A percentile compares a stretch with the other conserved stretches of the same genome.
Evolutionary conservation across 2,797 vertebrate genomes (phyloP).

Genomic region (Tapirus indicus): DNA sequence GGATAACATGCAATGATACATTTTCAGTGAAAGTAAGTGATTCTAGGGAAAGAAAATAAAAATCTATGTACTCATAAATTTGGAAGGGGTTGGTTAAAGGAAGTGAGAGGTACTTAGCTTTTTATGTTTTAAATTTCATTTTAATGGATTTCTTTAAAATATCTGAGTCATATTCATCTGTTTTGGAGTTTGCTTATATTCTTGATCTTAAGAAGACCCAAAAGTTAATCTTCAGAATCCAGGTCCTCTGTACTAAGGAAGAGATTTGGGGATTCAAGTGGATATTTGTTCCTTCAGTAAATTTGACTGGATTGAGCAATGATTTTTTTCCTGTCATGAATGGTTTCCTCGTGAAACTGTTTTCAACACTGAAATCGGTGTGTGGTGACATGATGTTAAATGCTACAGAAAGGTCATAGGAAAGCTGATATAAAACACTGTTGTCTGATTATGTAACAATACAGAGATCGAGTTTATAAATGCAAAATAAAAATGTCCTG

Average conservation of each 20-base stretch:
- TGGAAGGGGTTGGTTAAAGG: neutral
- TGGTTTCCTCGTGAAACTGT: neutral
- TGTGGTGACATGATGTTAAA: neutral
- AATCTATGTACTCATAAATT: neutral
- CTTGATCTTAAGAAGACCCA: neutral
- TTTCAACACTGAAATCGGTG: neutral
- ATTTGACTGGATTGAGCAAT: neutral
- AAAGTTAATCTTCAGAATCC: constrained; percentile 24
- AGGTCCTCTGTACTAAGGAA: neutral
- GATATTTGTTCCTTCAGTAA: neutral
- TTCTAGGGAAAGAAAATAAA: constrained; percentile 18
- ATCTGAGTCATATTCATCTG: neutral
- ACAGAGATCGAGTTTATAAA: neutral
- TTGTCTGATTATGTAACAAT: constrained; percentile 7
- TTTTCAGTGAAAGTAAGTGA: constrained; percentile 16
- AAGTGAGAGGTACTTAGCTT: neutral
- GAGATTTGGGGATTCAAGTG: neutral
- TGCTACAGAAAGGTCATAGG: constrained; percentile 14
- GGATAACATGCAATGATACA: neutral
- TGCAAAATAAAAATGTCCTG: constrained; percentile 20
- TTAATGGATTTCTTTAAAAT: neutral
- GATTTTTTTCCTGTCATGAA: neutral
- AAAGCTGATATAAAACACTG: neutral
- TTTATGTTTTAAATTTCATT: constrained; percentile 47
- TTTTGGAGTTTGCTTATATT: neutral